A percentile compares a stretch with the other conserved stretches of the same genome.
Evolutionary conservation across 2,113 vertebrate species (phyloP).

Genomic region (Lampris incognitus): DNA sequence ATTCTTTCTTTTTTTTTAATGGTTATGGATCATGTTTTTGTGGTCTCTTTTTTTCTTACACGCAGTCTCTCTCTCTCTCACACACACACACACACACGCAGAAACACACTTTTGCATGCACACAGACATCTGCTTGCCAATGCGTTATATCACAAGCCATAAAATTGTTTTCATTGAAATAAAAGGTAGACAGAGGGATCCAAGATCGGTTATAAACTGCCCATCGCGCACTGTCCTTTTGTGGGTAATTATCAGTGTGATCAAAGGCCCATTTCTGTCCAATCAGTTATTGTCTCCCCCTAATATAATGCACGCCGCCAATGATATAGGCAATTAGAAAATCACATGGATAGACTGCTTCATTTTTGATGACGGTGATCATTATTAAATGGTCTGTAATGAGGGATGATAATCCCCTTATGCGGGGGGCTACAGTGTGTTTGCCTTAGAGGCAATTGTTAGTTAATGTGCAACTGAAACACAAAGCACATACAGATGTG

Average conservation of each 20-base stretch:
- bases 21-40: conserved; percentile 18
- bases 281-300: conserved; percentile 34
- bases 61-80: neutral
- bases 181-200: neutral
- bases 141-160: neutral
- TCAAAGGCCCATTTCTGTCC: conserved; percentile 30
- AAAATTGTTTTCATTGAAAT: no score
- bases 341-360: conserved; percentile 57
- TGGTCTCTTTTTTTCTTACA: conserved; percentile 6
- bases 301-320: conserved; percentile 48
- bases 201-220: conserved; percentile 4
- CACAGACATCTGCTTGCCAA: neutral
- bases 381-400: conserved; percentile 75
- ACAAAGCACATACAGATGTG: conserved; percentile 77
- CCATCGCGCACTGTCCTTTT: conserved; percentile 7
- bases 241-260: conserved; percentile 19
- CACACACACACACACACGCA: conserved; percentile 13
- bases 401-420: conserved; percentile 72
- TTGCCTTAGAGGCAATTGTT: conserved; percentile 63
- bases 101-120: conserved; percentile 9
- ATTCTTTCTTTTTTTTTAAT: neutral
- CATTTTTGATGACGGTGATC: conserved; percentile 68
- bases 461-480: conserved; percentile 73
- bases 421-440: conserved; percentile 52
- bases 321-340: conserved; percentile 36